Evolutionary conservation across 64 coral and sea anemone genomes (phyloP), one percentile per base, ranked within the genome.

Genomic region (Porites lutea): DNA sequence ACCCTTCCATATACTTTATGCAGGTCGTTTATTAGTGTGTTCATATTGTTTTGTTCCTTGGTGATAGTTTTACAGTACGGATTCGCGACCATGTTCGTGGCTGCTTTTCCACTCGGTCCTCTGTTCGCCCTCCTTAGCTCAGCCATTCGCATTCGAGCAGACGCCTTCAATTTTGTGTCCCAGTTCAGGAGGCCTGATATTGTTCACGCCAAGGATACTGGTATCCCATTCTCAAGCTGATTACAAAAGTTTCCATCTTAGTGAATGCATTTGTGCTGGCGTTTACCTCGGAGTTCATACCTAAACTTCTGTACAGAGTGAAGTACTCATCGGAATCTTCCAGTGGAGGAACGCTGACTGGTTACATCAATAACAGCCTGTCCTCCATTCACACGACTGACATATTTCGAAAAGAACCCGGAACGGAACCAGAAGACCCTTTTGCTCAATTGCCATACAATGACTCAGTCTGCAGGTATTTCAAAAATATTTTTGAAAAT

Each of bases 51-150:
- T 57, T 12, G 1, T 57, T 57, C 54, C 2, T 9, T 9, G 7
- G 1, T 57, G 54, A 57, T 87, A 96, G 95, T 96, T 59, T 81
- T 96, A 12, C 95, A 96, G 47, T 96, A 93, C n/a, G 95, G 95
- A 82, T 96, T 96, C 75, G 95, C 92, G 8, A 96, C 91, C 7
- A 96, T 96, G 95, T 96, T 96, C 16, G 95, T 96, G 5, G 91
- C 95, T 12, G 95, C 95, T 1, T 96, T 96, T 50, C 95, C 95
- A 12, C 74, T 96, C 7, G 95, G 82, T 13, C 94, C 94, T 13
- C 68, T 96, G 16, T 96, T 96, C 46, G 89, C 94, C n/a, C 86
- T 96, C 2, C 47, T 96, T 13, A 96, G 91, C 70, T 88, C 89
- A 49, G 48, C 89, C 6, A 80, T 96, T 27, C 89, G 92, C 65